Evolutionary conservation across 2,797 vertebrate genomes (phyloP).

Genomic region (Hirundo rustica): DNA sequence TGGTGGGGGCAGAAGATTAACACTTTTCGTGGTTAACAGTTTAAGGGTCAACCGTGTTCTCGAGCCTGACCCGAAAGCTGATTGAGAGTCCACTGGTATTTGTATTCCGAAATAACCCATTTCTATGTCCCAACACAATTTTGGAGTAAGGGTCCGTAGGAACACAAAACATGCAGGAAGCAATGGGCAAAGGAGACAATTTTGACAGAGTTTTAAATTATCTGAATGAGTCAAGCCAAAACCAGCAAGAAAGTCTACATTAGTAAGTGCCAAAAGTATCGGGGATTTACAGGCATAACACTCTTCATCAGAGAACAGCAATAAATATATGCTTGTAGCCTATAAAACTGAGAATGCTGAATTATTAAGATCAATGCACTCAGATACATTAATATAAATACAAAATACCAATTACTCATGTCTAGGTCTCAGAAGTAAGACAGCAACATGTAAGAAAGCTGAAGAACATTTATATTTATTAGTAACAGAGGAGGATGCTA

Average conservation of each 20-base stretch:
- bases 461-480: constrained; percentile 46
- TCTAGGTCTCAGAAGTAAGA: constrained; percentile 22
- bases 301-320: not conserved
- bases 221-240: not conserved
- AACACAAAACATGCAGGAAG: not conserved
- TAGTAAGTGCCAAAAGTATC: not conserved
- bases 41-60: not conserved
- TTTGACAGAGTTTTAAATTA: not conserved
- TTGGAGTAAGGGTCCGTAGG: not conserved
- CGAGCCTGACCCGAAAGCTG: not conserved
- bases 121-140: not conserved
- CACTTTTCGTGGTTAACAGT: not conserved
- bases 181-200: not conserved
- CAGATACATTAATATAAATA: not conserved
- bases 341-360: constrained; percentile 12
- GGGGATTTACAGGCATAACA: not conserved
- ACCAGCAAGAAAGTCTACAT: not conserved
- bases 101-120: not conserved
- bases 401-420: not conserved
- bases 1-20: not conserved
- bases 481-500: constrained; percentile 35
- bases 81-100: not conserved
- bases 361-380: constrained; percentile 9
- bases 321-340: not conserved
- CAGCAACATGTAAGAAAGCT: not conserved